Conservation (phyloP, 2,113 vertebrate genomes). For the Zeus faber region DNA sequence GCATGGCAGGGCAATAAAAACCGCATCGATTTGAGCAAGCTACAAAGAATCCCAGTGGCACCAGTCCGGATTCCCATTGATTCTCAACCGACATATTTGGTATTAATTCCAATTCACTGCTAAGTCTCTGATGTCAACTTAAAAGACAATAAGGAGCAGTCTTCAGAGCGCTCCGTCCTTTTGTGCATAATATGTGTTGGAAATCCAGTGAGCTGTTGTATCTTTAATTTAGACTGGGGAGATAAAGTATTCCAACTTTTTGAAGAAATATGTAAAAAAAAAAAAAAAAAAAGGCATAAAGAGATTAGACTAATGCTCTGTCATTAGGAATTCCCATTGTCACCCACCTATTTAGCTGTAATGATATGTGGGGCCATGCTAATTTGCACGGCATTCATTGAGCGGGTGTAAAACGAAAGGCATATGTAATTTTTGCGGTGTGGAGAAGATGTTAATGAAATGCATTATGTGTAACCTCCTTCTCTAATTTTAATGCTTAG, state of each 20-base stretch:
- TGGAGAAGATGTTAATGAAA: conserved; percentile 46
- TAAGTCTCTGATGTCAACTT: conserved; percentile 67
- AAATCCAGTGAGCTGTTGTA: conserved; percentile 59
- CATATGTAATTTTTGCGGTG: conserved; percentile 25
- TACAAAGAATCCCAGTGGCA: too few relatives aligned
- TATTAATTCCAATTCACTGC: too few relatives aligned
- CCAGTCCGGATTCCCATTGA: too few relatives aligned
- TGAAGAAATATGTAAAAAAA: conserved; percentile 37
- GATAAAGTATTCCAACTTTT: conserved; percentile 46
- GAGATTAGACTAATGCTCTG: neutral
- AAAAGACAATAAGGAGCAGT: conserved; percentile 57
- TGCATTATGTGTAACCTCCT: conserved; percentile 52
- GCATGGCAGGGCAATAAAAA: too few relatives aligned
- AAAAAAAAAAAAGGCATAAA: too few relatives aligned
- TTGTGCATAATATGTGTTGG: conserved; percentile 57
- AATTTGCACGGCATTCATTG: conserved; percentile 25
- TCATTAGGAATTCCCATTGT: conserved; percentile 33
- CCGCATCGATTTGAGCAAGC: conserved; percentile 26
- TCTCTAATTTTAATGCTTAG: conserved; percentile 61
- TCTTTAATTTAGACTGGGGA: conserved; percentile 57
- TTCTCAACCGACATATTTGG: too few relatives aligned
- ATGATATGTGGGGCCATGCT: conserved; percentile 23
- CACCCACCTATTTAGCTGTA: conserved; percentile 4
- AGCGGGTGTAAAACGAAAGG: conserved; percentile 15
- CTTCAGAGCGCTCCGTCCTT: conserved; percentile 46